phyloP scores from a whole-genome alignment of 1,140 invertebrate species.

The Nylanderia fulva region DNA sequence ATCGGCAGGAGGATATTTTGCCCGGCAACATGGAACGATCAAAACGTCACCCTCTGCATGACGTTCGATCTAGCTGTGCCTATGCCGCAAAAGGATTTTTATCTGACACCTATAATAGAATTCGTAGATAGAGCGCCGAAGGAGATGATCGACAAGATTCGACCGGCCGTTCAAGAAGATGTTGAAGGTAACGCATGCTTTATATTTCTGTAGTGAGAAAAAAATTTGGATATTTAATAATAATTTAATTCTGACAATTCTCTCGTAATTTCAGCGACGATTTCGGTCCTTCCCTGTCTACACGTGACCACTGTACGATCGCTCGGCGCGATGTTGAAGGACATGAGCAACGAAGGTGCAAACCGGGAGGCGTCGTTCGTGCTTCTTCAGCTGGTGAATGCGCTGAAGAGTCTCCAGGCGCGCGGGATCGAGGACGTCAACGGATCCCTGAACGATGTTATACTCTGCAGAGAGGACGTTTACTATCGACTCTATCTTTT shows the following conservation, averaged over 20 bases:
- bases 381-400: constrained; percentile 92
- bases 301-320: constrained; percentile 90
- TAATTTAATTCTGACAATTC: not conserved
- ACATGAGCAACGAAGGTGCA: constrained; percentile 82
- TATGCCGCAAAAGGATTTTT: constrained; percentile 85
- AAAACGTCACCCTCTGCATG: constrained; percentile 90
- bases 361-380: constrained; percentile 89
- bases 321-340: constrained; percentile 85
- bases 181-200: constrained; percentile 87
- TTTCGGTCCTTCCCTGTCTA: constrained; percentile 90
- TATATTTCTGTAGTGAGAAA: not conserved
- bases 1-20: constrained; percentile 91
- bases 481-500: constrained; percentile 90
- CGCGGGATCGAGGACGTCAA: constrained; percentile 93
- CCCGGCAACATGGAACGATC: constrained; percentile 89
- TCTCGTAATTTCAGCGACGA: constrained; percentile 88
- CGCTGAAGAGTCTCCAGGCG: constrained; percentile 93
- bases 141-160: constrained; percentile 86
- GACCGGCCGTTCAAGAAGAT: constrained; percentile 85
- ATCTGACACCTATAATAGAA: constrained; percentile 90
- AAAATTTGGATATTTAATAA: not conserved
- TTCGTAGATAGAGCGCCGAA: constrained; percentile 91
- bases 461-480: constrained; percentile 87
- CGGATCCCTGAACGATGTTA: constrained; percentile 88
- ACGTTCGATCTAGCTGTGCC: constrained; percentile 87